phyloP scores from a whole-genome alignment of 2,797 vertebrate species.

The Sebastes iracundus region DNA sequence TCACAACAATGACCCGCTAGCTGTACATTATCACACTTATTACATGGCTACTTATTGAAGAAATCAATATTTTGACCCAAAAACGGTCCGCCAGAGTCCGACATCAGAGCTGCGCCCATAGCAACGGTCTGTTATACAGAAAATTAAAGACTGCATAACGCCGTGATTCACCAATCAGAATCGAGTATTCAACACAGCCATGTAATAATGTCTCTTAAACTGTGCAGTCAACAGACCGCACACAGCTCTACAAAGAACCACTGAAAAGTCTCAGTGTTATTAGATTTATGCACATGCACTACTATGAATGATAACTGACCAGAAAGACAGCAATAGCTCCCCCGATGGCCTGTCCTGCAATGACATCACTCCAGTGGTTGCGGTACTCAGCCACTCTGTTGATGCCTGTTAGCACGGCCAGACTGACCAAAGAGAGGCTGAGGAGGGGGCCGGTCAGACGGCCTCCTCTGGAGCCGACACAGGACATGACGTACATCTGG shows the following conservation, averaged over 20 bases:
- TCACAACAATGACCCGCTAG: too few species aligned
- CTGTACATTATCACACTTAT: too few species aligned
- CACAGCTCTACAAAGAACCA: not conserved
- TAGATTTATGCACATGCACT: not conserved
- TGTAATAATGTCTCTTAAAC: too few species aligned
- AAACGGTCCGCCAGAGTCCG: too few species aligned
- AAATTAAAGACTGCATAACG: too few species aligned
- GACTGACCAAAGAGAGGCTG: slow-evolving; percentile 89
- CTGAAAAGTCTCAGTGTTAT: not conserved
- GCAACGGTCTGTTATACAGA: too few species aligned
- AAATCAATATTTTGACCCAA: too few species aligned
- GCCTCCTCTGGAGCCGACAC: slow-evolving; percentile 89
- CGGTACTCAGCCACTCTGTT: slow-evolving; percentile 95
- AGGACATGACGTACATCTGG: slow-evolving; percentile 88
- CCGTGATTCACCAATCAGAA: too few species aligned
- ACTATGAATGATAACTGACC: slow-evolving; percentile 32
- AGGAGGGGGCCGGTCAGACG: slow-evolving; percentile 90
- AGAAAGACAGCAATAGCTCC: slow-evolving; percentile 89
- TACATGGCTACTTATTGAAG: too few species aligned
- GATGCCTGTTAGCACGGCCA: slow-evolving; percentile 92
- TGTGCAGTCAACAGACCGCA: too few species aligned
- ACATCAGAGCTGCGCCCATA: too few species aligned
- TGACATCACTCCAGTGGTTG: slow-evolving; percentile 94
- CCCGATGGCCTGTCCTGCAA: slow-evolving; percentile 91
- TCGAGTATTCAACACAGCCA: too few species aligned